A percentile compares a stretch with the other conserved stretches of the same genome.
These are phyloP conservation scores for Drosophila chauvacae DNA, from an alignment of 1,140 invertebrate genomes.

Conservation along the genomic window DNA sequence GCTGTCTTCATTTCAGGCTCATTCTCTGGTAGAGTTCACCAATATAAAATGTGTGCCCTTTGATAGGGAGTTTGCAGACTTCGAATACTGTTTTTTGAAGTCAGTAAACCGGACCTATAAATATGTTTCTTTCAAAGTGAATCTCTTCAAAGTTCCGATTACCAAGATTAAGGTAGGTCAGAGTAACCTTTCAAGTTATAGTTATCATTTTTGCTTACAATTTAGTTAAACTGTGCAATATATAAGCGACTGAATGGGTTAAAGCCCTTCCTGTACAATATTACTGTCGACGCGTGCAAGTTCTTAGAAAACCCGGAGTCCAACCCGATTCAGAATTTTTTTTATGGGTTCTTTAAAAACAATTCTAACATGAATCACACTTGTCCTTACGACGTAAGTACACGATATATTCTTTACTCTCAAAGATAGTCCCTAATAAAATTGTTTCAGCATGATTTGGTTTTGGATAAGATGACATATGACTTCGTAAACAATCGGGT, in stretches of 20 bases:
- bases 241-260: slow-evolving; percentile 6
- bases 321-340: neutral
- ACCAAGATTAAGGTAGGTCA: neutral
- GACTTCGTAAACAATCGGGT: no score
- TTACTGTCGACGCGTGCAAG: neutral
- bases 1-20: no score
- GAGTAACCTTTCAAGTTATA: no score
- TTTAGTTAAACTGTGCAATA: slow-evolving; percentile 1
- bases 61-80: no score
- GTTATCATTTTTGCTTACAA: neutral
- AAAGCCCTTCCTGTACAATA: slow-evolving; percentile 12
- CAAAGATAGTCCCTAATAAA: no score
- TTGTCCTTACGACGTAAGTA: slow-evolving; percentile 9
- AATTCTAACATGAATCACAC: slow-evolving; percentile 12
- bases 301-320: neutral
- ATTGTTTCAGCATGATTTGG: no score
- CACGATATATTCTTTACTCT: neutral
- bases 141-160: neutral
- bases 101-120: no score
- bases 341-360: neutral
- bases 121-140: neutral
- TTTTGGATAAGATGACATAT: no score
- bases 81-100: no score
- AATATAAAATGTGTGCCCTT: no score
- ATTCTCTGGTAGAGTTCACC: no score